Evolutionary conservation across 2,113 vertebrate genomes (phyloP).

Genomic region (Probosciger aterrimus): DNA sequence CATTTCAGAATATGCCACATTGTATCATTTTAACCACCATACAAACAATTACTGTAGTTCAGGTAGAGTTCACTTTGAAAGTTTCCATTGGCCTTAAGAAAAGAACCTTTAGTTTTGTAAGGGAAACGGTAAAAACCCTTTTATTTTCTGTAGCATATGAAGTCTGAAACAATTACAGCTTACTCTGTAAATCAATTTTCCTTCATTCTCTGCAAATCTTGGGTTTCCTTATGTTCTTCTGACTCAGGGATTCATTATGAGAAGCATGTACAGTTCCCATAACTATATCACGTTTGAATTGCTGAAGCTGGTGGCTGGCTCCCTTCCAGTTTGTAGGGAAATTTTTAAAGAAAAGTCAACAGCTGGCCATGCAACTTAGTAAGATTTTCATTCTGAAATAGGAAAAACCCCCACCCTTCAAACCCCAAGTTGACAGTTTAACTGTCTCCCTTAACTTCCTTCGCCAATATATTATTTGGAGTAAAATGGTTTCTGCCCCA

Average conservation of each 20-base stretch:
- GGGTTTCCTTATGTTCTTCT: conserved; percentile 35
- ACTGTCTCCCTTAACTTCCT: not conserved
- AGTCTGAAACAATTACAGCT: conserved; percentile 62
- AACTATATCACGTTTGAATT: not conserved
- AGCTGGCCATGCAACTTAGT: not conserved
- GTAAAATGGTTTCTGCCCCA: not conserved
- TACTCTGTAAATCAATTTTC: conserved; percentile 20
- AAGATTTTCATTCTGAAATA: not conserved
- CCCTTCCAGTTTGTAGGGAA: not conserved
- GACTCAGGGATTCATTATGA: conserved; percentile 18
- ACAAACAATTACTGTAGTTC: conserved; percentile 2
- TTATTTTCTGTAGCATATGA: not conserved
- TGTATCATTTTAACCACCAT: not conserved
- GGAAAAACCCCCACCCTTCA: not conserved
- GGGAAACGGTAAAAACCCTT: not conserved
- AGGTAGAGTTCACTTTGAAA: conserved; percentile 27
- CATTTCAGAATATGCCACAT: not conserved
- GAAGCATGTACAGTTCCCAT: not conserved
- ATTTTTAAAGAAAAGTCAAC: not conserved
- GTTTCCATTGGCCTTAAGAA: not conserved
- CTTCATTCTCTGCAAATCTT: not conserved
- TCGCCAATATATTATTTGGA: not conserved
- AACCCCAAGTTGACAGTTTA: not conserved
- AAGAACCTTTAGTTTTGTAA: not conserved
- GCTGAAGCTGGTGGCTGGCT: not conserved